phyloP scores from a whole-genome alignment of 2,113 vertebrate genomes.

The Struthidea cinerea region DNA sequence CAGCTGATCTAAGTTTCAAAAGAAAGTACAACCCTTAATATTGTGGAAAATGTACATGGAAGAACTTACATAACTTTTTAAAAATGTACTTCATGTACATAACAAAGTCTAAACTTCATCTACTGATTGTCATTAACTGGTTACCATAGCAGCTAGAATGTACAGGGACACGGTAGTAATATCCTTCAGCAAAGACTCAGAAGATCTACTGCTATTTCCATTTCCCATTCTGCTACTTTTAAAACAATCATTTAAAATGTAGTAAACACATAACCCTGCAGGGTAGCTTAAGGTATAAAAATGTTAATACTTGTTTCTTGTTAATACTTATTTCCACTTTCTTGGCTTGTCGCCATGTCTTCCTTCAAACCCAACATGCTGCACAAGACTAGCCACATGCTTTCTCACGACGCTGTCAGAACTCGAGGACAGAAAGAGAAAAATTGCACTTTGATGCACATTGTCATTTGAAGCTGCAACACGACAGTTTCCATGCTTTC shows the following conservation, averaged over 20 bases:
- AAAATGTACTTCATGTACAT: slow-evolving; percentile 75
- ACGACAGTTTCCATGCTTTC: slow-evolving; percentile 60
- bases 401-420: slow-evolving; percentile 21
- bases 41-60: slow-evolving; percentile 74
- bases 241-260: slow-evolving; percentile 30
- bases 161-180: slow-evolving; percentile 1
- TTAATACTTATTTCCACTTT: slow-evolving; percentile 53
- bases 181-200: slow-evolving; percentile 37
- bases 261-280: slow-evolving; percentile 60
- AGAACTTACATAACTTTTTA: slow-evolving; percentile 38
- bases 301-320: slow-evolving; percentile 29
- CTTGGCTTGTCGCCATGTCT: slow-evolving; percentile 65
- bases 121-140: slow-evolving; percentile 47
- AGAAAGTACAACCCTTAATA: slow-evolving; percentile 65
- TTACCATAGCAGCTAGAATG: slow-evolving; percentile 67
- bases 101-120: slow-evolving; percentile 54
- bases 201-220: slow-evolving; percentile 56
- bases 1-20: slow-evolving; percentile 70
- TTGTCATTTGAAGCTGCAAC: slow-evolving; percentile 15
- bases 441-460: background rate
- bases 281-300: slow-evolving; percentile 46
- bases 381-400: slow-evolving; percentile 21
- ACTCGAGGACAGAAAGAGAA: slow-evolving; percentile 25
- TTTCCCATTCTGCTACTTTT: slow-evolving; percentile 57
- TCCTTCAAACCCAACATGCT: slow-evolving; percentile 66